Evolutionary conservation across 2,888 invertebrate species (phyloP), one percentile per base, ranked within the genome.

Genomic region (Gonocerus acuteangulatus): DNA sequence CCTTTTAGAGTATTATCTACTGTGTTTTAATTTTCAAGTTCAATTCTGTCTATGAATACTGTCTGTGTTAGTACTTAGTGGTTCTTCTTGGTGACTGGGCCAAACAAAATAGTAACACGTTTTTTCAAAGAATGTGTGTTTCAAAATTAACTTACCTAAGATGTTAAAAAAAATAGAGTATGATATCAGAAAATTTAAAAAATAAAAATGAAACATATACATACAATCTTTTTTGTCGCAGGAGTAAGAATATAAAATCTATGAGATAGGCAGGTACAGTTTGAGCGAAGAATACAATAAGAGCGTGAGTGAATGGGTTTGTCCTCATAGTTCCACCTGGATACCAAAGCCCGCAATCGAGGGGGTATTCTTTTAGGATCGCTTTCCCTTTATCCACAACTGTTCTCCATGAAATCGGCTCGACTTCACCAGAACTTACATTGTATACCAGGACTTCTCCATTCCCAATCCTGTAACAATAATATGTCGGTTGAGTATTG

Each of bases 371-470:
- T 64, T 82, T 78, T 0, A 84, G 78, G 67, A 80, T 79, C 59
- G 77, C 69, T 1, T 79, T 78, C 22, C 82, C 81, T 77, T 60
- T n/a, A 6, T 63, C 58, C 6, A 66, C 48, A n/a, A 65, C 21
- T 9, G 85, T 80, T 1, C 87, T 87, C 96, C 96, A 97, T 0
- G 86, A 86, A 47, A 94, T 74, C 0, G 89, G 84, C 68, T 91
- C 60, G 19, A 62, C 87, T 45, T 87, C 79, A 6, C 80, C 80
- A 0, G 90, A 87, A 18, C 89, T 87, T 61, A 89, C 78, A 72
- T 95, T 93, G 74, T 85, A 85, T n/a, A 89, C 80, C 15, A 52
- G 18, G 2, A 63, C 63, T 23, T 61, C 61, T 27, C 34, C 52
- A 13, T 45, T 7, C 6, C 18, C 48, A 7, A 22, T 39, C 34